Evolutionary conservation across 2,797 vertebrate species (phyloP).

Genomic region (Heteromormyrus szaboi): DNA sequence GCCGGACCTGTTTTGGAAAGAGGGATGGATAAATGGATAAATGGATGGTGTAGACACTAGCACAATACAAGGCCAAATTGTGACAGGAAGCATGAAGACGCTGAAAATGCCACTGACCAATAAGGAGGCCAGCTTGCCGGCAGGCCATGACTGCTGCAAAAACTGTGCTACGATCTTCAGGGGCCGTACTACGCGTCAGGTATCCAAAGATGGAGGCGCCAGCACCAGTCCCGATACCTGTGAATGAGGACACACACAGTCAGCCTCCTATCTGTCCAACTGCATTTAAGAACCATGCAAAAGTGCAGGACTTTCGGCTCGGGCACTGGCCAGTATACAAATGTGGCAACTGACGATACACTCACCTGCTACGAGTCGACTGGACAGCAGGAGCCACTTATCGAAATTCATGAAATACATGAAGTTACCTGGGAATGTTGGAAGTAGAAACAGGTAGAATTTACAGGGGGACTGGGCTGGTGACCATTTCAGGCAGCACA

Average conservation of each 20-base stretch:
- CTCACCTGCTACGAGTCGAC: slow-evolving; percentile 74
- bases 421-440: slow-evolving; percentile 63
- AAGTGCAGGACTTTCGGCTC: background rate
- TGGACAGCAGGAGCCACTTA: slow-evolving; percentile 72
- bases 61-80: background rate
- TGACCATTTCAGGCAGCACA: background rate
- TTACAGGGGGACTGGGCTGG: background rate
- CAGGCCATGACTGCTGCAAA: slow-evolving; percentile 78
- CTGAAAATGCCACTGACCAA: slow-evolving; percentile 59
- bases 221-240: slow-evolving; percentile 71
- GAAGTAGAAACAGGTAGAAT: background rate
- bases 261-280: background rate
- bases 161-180: slow-evolving; percentile 66
- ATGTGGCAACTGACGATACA: background rate
- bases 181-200: slow-evolving; percentile 62
- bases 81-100: background rate
- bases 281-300: background rate
- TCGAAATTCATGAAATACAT: slow-evolving; percentile 78
- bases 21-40: background rate
- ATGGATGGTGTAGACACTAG: background rate
- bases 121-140: slow-evolving; percentile 73
- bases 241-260: background rate
- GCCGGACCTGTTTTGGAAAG: slow-evolving; percentile 41
- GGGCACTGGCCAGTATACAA: background rate
- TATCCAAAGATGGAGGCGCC: slow-evolving; percentile 75